Base-by-base conservation (phyloP, 2,888 invertebrate genomes). In the Drosophila parthenogenetica region DNA sequence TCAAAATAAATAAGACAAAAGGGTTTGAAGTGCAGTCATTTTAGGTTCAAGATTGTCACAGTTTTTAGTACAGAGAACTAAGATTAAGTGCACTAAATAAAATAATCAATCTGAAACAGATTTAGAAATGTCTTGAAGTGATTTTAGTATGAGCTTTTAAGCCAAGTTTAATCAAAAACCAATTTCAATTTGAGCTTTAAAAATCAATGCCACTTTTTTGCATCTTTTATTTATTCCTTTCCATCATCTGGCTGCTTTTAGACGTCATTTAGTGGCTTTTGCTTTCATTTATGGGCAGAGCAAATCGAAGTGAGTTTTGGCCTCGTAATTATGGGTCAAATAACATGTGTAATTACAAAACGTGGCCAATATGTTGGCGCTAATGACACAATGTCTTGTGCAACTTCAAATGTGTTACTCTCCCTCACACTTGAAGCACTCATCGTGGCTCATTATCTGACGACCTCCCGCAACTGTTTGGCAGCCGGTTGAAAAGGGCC, bases 331-430 rank as follows among this genome's bases (percentile, higher is more conserved):
- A 61, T 73, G 73, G 57, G 25, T 45, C 60, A 74, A 68, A 59
- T 71, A 63, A 68, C 64, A 69, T 43, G 45, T 43, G 51, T 73
- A 78, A 77, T 77, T 74, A 68, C 74, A 71, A 68, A 74, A 60
- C 58, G 59, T 70, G 67, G 49, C 49, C 64, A 73, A 77, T 69
- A 53, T 73, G 73, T 74, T 65, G 62, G 54, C 77, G 68, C 63
- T 75, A 75, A 75, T 75, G 77, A 69, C 63, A 73, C 43, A 46
- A 25, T 51, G 57, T 62, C 63, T 87, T 87, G 69, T 69, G 82
- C 63, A 87, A 87, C 68, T 42, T 39, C 49, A 48, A 66, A 68
- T 81, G 43, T 65, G 37, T 61, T 50, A 46, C 13, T 46, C 32
- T 50, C 48, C 4, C 29, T 29, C 22, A 22, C 22, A 1, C 8